Evolutionary conservation across 2,888 invertebrate species (phyloP), one percentile per base, ranked within the genome.

Genomic region (Papilio elwesi): DNA sequence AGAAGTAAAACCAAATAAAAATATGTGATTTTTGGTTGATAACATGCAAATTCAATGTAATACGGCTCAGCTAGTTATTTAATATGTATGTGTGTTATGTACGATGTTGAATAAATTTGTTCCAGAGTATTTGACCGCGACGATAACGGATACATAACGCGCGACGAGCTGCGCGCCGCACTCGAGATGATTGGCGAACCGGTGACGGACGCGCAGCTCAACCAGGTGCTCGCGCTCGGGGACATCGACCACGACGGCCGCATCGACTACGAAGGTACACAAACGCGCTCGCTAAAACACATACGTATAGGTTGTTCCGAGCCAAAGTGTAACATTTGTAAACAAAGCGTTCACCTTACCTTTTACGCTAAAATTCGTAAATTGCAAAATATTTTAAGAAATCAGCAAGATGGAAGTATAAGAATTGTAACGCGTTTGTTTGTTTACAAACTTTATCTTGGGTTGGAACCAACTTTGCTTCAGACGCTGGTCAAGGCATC

Each of bases 101-200:
- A 38, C 7, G 48, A 52, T 26, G 11, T 67, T 36, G 47, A 26
- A 63, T 51, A 15, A 26, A 26, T 26, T 82, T 83, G 0, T 43
- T 43, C 43, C 84, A 95, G 97, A 86, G 98, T 97, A 70, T 98
- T 98, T 87, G 98, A 98, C 92, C 96, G 97, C 74, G 98, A 98
- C 86, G 96, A 97, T 83, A 98, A 98, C 88, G 98, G 98, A 49
- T 98, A 96, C 90, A 98, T 98, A 86, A 97, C 97, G 55, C 94
- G 96, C 82, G 97, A 97, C 85, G 97, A 97, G 88, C 90, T 97
- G 64, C 95, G 96, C 82, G 94, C 95, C 71, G 97, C 97, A n/a
- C 95, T 97, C 93, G 97, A 97, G 88, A 96, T 97, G 95, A 97
- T 97, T 80, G 97, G 97, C 38, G 97, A 97, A 89, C 95, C 95